Percentiles rank a stretch among this genome's conserved stretches.
These are phyloP conservation scores for Apolygus lucorum DNA, from an alignment of 1,140 invertebrate genomes.

Conservation along the genomic window DNA sequence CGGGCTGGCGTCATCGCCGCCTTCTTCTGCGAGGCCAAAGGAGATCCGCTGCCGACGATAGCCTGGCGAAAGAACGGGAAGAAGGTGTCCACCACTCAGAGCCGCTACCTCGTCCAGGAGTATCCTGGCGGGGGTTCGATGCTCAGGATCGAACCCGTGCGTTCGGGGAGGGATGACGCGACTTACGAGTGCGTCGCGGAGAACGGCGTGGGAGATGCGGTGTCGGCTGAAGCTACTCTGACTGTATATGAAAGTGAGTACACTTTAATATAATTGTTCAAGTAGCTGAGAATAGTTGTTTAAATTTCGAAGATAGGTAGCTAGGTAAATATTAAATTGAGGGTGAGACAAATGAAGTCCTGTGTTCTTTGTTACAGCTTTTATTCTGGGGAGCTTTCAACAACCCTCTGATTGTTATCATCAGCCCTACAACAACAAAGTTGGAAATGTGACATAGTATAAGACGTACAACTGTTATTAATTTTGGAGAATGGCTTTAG, in stretches of 20 bases:
- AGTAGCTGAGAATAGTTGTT: no score
- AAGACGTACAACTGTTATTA: no score
- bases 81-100: constrained; percentile 63
- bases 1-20: constrained; percentile 81
- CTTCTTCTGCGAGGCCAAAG: constrained; percentile 88
- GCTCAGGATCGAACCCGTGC: constrained; percentile 85
- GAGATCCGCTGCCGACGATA: constrained; percentile 78
- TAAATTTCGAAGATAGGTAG: no score
- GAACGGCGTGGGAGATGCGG: constrained; percentile 90
- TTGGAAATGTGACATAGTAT: no score
- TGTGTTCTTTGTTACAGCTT: no score
- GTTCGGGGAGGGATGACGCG: constrained; percentile 70
- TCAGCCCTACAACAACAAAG: no score
- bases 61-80: constrained; percentile 87
- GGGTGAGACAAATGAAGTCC: no score
- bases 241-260: constrained; percentile 78
- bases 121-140: constrained; percentile 57
- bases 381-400: no score
- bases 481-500: no score
- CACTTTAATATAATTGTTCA: no score
- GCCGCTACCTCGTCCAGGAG: constrained; percentile 60
- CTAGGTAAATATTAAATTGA: no score
- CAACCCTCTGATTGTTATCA: no score
- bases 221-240: constrained; percentile 76
- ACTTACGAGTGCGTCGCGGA: constrained; percentile 93